Evolutionary conservation across 2,113 vertebrate genomes (phyloP), one percentile per base, ranked within the genome.

Genomic region (Centrocercus urophasianus): DNA sequence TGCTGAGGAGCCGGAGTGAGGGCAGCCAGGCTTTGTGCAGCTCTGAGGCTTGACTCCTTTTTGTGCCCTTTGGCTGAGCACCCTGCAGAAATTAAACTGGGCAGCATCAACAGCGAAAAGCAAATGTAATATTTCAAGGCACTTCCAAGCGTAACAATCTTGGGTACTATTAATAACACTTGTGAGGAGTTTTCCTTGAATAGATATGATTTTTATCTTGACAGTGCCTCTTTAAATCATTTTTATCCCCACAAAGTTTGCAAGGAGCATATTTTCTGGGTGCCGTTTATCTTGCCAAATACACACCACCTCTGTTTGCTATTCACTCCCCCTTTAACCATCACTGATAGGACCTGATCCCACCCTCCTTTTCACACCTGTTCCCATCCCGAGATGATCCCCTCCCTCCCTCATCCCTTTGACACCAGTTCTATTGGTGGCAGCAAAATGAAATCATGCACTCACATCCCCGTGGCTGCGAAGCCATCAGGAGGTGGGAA

Each of bases 151-250:
- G 1, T 30, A 78, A 70, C 70, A 83, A 50, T 66, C 91, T 63
- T 5, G 32, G 67, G 86, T 13, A 13, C 94, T 93, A 92, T 96
- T 94, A 96, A 93, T 92, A 96, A 94, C 81, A 76, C 93, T 91
- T 87, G 91, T 87, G 87, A 96, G 94, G 71, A 89, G 83, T 70
- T 92, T 87, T 84, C 90, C 89, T 84, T 66, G 86, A 96, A 89
- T 24, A 96, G 96, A 96, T 94, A 91, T 70, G 93, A 96, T 94
- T 96, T 95, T 96, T 95, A 93, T 96, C 94, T 93, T 79, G 89
- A 93, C 24, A 20, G 89, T 5, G 2, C 73, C 95, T 47, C 93
- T 73, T 90, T 95, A 93, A 96, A 96, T 96, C 93, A 95, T 90
- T 87, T 94, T 92, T 90, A 96, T 90, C 93, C 93, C 74, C 70